Evolutionary conservation across 2,797 vertebrate genomes (phyloP).

Genomic region (Syngnathus rostellatus): DNA sequence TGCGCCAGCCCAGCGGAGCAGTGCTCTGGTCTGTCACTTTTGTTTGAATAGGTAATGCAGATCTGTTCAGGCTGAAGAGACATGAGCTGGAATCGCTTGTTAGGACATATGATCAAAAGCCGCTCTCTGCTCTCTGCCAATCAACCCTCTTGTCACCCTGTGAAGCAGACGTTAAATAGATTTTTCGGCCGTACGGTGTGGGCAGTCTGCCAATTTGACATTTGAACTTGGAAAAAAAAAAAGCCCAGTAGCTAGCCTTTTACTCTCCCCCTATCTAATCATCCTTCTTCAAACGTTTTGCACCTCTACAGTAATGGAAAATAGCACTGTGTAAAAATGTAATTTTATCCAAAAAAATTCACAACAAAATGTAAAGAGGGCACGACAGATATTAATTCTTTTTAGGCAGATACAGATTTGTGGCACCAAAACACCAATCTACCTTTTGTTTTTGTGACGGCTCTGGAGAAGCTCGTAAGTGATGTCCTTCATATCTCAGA

Average conservation of each 20-base stretch:
- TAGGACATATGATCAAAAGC: slow-evolving; percentile 98
- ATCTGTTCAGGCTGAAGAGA: slow-evolving; percentile 87
- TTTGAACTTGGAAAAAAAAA: slow-evolving; percentile 76
- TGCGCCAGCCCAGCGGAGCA: slow-evolving; percentile 76
- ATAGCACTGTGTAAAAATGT: no score
- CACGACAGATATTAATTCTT: no score
- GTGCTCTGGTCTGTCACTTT: slow-evolving; percentile 89
- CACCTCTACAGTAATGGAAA: slow-evolving; percentile 28
- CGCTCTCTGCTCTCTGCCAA: slow-evolving; percentile 89
- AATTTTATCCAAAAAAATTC: no score
- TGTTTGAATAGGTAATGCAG: slow-evolving; percentile 97
- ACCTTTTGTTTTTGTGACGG: no score
- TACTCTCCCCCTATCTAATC: slow-evolving; percentile 58
- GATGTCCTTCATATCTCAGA: neutral
- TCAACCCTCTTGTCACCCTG: slow-evolving; percentile 89
- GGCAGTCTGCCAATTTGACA: slow-evolving; percentile 86
- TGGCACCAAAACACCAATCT: no score
- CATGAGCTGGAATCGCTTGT: slow-evolving; percentile 95
- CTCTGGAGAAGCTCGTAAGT: no score
- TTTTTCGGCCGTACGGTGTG: slow-evolving; percentile 75
- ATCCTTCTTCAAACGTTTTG: slow-evolving; percentile 63
- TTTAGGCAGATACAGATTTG: no score
- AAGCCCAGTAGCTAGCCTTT: slow-evolving; percentile 67
- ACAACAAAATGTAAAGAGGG: no score
- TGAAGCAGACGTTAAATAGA: slow-evolving; percentile 93